These are phyloP conservation scores for Apantesis nais DNA, from an alignment of 2,888 invertebrate genomes.

Conservation along the genomic window DNA sequence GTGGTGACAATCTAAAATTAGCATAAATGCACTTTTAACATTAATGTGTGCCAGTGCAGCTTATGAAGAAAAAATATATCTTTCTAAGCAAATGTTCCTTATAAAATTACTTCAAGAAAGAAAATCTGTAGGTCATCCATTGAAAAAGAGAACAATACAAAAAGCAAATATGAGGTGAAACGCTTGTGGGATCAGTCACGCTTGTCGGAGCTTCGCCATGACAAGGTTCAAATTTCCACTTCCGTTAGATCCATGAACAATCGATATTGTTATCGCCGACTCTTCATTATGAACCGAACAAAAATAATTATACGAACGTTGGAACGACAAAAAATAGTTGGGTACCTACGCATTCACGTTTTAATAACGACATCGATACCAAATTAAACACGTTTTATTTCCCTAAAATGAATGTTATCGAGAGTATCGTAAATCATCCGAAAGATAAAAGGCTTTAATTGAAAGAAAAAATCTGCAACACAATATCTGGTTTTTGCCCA, in stretches of 20 bases:
- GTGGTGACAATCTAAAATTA: slow-evolving; percentile 46
- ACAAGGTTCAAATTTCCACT: slow-evolving; percentile 79
- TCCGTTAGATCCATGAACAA: slow-evolving; percentile 78
- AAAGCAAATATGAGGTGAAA: slow-evolving; percentile 70
- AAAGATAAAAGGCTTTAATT: slow-evolving; percentile 78
- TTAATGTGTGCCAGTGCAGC: background rate
- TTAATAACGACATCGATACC: slow-evolving; percentile 53
- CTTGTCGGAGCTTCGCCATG: slow-evolving; percentile 69
- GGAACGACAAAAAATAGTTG: slow-evolving; percentile 54
- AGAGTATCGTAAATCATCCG: slow-evolving; percentile 71
- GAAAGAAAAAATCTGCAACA: slow-evolving; percentile 74
- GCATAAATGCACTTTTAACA: background rate
- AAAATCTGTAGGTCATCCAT: slow-evolving; percentile 52
- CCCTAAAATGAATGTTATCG: slow-evolving; percentile 55
- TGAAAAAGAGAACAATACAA: slow-evolving; percentile 65
- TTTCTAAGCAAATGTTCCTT: slow-evolving; percentile 27
- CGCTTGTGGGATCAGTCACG: slow-evolving; percentile 79
- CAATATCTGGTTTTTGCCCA: slow-evolving; percentile 69
- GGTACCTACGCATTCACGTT: slow-evolving; percentile 50
- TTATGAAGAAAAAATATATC: background rate
- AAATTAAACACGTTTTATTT: slow-evolving; percentile 55
- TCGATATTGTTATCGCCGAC: slow-evolving; percentile 77
- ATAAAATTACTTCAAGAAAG: slow-evolving; percentile 40
- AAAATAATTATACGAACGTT: slow-evolving; percentile 67
- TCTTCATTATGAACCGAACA: slow-evolving; percentile 75